Evolutionary conservation across 2,888 invertebrate genomes (phyloP).

Genomic region (Archips xylosteana): DNA sequence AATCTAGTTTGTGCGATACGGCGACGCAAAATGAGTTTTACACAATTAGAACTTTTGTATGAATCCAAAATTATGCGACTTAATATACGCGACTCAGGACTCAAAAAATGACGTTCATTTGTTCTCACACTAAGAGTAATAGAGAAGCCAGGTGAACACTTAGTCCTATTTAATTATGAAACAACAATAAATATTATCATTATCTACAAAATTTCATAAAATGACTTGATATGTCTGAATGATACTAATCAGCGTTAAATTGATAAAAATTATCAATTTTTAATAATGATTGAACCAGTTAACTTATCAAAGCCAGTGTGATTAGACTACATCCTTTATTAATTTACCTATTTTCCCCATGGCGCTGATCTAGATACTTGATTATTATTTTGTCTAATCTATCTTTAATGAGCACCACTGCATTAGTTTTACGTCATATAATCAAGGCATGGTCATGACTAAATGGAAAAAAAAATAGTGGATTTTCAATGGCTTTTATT

Average conservation of each 20-base stretch:
- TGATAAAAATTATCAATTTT: constrained; percentile 29
- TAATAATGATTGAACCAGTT: constrained; percentile 33
- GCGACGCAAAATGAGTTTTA: too few relatives aligned
- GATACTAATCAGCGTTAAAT: constrained; percentile 2
- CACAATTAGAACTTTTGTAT: too few relatives aligned
- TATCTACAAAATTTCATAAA: not conserved
- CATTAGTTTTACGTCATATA: not conserved
- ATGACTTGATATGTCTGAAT: constrained; percentile 1
- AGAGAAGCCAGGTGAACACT: not conserved
- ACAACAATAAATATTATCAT: not conserved
- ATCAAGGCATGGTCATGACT: not conserved
- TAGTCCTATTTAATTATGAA: not conserved
- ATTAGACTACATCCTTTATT: not conserved
- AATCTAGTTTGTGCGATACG: too few relatives aligned
- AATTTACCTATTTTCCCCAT: not conserved
- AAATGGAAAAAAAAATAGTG: not conserved
- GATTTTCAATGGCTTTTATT: too few relatives aligned
- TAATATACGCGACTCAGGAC: too few relatives aligned
- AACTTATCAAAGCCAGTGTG: constrained; percentile 18
- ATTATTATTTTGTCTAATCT: not conserved
- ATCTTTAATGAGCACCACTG: not conserved
- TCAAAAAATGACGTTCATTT: too few relatives aligned
- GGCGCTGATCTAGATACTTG: not conserved
- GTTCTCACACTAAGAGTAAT: too few relatives aligned
- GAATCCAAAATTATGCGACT: too few relatives aligned